phyloP scores from a whole-genome alignment of 2,888 invertebrate species.

The Eupithecia vulgata region DNA sequence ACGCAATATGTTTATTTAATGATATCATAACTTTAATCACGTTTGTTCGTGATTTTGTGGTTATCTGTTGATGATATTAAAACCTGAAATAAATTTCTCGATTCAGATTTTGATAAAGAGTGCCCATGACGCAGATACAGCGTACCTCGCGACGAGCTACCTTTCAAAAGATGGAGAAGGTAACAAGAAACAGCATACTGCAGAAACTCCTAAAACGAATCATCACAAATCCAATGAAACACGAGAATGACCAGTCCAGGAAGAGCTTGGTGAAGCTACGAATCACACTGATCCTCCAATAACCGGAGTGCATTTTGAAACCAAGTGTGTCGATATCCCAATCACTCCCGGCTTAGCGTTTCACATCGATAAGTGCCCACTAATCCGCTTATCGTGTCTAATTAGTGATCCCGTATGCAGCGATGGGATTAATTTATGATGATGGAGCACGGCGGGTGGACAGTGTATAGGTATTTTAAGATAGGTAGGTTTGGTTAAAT shows the following conservation, averaged over 20 bases:
- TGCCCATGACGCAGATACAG: neutral
- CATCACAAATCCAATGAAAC: neutral
- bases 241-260: neutral
- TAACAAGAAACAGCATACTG: neutral
- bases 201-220: neutral
- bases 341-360: conserved; percentile 26
- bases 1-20: conserved; percentile 74
- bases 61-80: conserved; percentile 13
- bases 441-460: conserved; percentile 3
- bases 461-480: too few relatives aligned
- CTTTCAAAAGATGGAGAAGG: neutral
- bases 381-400: conserved; percentile 32
- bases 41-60: conserved; percentile 55
- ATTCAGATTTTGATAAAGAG: neutral
- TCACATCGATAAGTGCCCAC: conserved; percentile 23
- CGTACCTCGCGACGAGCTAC: neutral
- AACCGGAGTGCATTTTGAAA: conserved; percentile 11
- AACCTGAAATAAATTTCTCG: neutral
- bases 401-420: conserved; percentile 20
- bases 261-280: neutral
- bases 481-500: too few relatives aligned
- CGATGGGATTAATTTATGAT: conserved; percentile 12
- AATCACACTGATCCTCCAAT: neutral
- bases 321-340: conserved; percentile 30
- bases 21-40: conserved; percentile 59